Base-by-base conservation (phyloP, 2,113 vertebrate genomes). In the Lichenostomus cassidix region DNA sequence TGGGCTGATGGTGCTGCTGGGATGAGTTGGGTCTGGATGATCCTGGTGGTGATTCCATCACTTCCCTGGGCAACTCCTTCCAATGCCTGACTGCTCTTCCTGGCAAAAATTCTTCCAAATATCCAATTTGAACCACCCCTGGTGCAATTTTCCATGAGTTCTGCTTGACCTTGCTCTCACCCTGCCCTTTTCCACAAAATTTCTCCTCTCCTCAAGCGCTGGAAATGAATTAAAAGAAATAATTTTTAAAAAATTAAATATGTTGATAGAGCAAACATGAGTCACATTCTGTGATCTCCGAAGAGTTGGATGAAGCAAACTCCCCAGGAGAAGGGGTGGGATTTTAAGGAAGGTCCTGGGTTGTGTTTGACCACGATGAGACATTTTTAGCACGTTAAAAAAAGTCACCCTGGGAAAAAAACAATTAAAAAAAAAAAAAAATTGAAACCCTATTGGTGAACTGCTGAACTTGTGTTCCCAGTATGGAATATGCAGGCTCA, bases 311-410 rank as follows among this genome's bases (percentile, higher is more conserved):
- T 81, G 93, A 84, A 77, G 60, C 70, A 63, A 77, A 70, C 46
- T 29, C 49, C 93, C 89, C 94, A 89, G 68, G 94, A 95, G 94
- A 84, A 17, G 68, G 59, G 68, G 63, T 69, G 64, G 80, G 88
- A 91, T 88, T 91, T 75, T 52, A 55, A 60, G 67, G 83, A 44
- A 76, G 76, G 76, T 44, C 76, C 5, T 62, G 23, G 31, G 83
- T 89, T 91, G 27, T 80, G 35, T 87, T 92, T 92, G 90, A 80
- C 50, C 59, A 91, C 11, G 28, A 90, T 60, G 87, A 74, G 55
- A 89, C 53, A 76, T 83, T 88, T 85, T 83, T 87, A 85, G 64
- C 22, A 27, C 4, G 12, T 69, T 37, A 70, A 31, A 77, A 81
- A 87, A 75, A n/a, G 11, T 77, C 55, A 53, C 33, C 17, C 33